Percentiles rank a stretch among this genome's conserved stretches.
These are phyloP conservation scores for Drosophila suzukii DNA, from an alignment of 1,140 invertebrate species.

Conservation along the genomic window DNA sequence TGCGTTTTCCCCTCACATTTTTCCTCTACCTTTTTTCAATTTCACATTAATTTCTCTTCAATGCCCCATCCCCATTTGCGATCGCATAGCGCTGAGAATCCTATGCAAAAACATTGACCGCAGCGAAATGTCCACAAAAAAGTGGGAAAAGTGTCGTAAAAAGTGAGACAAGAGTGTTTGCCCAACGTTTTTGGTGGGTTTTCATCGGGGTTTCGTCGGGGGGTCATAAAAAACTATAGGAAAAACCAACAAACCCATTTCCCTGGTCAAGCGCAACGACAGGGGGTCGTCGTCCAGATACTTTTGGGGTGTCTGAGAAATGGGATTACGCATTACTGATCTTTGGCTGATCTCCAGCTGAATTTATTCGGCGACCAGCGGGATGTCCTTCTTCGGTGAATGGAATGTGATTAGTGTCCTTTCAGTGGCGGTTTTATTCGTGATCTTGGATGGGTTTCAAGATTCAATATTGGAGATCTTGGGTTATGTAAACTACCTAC, in stretches of 20 bases:
- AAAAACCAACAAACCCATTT: conserved; percentile 73
- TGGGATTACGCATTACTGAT: conserved; percentile 42
- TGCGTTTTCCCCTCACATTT: conserved; percentile 12
- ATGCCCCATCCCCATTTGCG: conserved; percentile 51
- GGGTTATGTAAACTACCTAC: conserved; percentile 34
- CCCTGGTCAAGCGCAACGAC: conserved; percentile 73
- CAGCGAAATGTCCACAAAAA: conserved; percentile 65
- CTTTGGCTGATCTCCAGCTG: conserved; percentile 42
- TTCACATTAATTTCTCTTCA: conserved; percentile 81
- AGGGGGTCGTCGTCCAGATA: conserved; percentile 53
- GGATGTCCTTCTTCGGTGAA: conserved; percentile 34
- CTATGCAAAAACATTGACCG: conserved; percentile 69
- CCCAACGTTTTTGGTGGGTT: conserved; percentile 18
- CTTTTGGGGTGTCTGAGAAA: conserved; percentile 7
- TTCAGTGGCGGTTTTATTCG: conserved; percentile 6
- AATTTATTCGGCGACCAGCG: conserved; percentile 24
- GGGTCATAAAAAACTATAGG: conserved; percentile 60
- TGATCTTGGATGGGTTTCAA: neutral
- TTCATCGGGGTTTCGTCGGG: conserved; percentile 21
- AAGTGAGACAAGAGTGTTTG: conserved; percentile 55
- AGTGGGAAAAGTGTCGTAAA: conserved; percentile 72
- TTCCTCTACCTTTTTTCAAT: conserved; percentile 60
- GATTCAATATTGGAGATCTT: conserved; percentile 8
- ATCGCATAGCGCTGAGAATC: conserved; percentile 17
- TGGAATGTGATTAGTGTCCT: conserved; percentile 47